Percentiles rank a stretch among this genome's conserved stretches.
phyloP scores from a whole-genome alignment of 2,113 vertebrate genomes.

The Ammodramus savannarum region DNA sequence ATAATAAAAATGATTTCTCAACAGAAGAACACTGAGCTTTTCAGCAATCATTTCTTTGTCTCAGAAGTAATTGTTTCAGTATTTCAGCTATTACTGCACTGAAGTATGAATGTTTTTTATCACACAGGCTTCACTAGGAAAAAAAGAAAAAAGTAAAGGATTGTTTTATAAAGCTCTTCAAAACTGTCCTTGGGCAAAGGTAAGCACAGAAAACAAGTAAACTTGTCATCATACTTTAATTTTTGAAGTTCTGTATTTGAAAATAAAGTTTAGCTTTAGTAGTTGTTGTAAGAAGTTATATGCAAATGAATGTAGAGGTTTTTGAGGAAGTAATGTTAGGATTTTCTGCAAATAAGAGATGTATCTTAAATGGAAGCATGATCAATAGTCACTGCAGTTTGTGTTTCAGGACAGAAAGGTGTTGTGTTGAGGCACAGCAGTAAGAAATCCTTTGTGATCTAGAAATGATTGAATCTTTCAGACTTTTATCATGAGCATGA shows the following conservation, averaged over 20 bases:
- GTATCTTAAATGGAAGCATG: neutral
- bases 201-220: conserved; percentile 55
- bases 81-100: neutral
- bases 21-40: neutral
- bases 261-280: neutral
- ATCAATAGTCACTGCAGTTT: neutral
- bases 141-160: conserved; percentile 83
- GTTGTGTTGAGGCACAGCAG: neutral
- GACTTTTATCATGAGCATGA: neutral
- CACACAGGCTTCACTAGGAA: conserved; percentile 82
- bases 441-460: neutral
- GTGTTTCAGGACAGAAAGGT: neutral
- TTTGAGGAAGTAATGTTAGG: neutral
- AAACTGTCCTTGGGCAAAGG: conserved; percentile 93
- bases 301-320: neutral
- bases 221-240: neutral
- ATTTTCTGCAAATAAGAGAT: neutral
- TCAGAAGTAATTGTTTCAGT: neutral
- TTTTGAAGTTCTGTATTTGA: neutral
- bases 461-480: neutral
- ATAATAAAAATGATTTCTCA: neutral
- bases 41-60: neutral
- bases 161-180: conserved; percentile 95
- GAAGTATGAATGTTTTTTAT: neutral
- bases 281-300: neutral